Evolutionary conservation across 2,888 invertebrate genomes (phyloP).

Genomic region (Euphydryas editha): DNA sequence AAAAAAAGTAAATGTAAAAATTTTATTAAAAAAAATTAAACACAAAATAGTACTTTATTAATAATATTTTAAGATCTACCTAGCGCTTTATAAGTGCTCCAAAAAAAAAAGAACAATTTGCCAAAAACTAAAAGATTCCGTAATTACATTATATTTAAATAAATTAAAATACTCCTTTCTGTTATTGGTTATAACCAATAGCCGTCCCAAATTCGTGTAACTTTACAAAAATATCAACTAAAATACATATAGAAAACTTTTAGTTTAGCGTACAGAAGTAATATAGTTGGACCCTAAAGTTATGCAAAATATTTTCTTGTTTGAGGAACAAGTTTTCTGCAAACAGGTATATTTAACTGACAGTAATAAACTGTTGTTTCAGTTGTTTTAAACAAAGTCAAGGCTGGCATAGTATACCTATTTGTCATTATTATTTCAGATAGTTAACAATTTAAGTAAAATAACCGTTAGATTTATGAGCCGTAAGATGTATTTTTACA

Average conservation of each 20-base stretch:
- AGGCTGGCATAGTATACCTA: slow-evolving; percentile 14
- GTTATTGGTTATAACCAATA: neutral
- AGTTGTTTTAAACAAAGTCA: slow-evolving; percentile 21
- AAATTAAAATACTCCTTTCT: no score
- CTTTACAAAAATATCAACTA: neutral
- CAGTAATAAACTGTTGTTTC: neutral
- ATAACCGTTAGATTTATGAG: slow-evolving; percentile 27
- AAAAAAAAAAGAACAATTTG: no score
- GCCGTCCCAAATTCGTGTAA: neutral
- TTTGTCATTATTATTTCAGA: slow-evolving; percentile 24
- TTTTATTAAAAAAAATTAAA: no score
- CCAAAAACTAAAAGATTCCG: no score
- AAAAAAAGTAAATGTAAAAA: no score
- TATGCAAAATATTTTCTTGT: slow-evolving; percentile 20
- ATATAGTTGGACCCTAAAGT: slow-evolving; percentile 9
- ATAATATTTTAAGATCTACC: no score
- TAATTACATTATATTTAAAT: no score
- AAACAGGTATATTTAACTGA: slow-evolving; percentile 1
- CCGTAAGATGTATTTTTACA: slow-evolving; percentile 21
- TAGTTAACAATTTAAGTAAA: slow-evolving; percentile 23
- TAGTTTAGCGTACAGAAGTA: neutral
- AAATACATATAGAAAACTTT: neutral
- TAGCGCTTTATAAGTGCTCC: no score
- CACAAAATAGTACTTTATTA: no score
- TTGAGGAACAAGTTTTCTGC: slow-evolving; percentile 17